Base-by-base conservation (phyloP, 2,888 invertebrate species). In the Apamea monoglypha region DNA sequence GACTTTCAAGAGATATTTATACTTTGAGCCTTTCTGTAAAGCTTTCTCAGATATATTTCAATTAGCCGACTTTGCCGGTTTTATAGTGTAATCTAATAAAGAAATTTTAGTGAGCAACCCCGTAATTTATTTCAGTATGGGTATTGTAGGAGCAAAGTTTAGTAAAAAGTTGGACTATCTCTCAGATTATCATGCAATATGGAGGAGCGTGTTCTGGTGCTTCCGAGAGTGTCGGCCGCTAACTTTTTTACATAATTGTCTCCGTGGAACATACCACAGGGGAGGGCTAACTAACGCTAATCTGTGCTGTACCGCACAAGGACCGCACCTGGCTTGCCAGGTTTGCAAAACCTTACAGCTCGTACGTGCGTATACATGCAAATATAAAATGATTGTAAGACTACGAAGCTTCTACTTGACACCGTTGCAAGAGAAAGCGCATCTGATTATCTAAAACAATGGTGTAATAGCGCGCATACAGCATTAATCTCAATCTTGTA, bases 371-470 rank as follows among this genome's bases (percentile, higher is more conserved):
- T 6, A 29, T 25, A 47, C 66, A 81, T 83, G 78, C 21, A 72
- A 71, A 78, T 78, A 66, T 76, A 47, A 80, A 82, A 63, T 61
- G 47, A 77, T 85, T 86, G 78, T 82, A 72, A 84, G 74, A 83
- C 84, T 74, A 61, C 66, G 81, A 72, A 74, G 32, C 78, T 83
- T 59, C 86, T 74, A 73, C 81, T 78, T 88, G 89, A 89, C 90
- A 90, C 86, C 77, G 83, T 87, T 91, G 81, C 72, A 71, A 73
- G 90, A 82, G 92, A 92, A 91, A 92, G 91, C 88, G 87, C 87
- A 89, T 89, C 82, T 88, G 82, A 90, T 88, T 91, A 89, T 89
- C 78, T 89, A 90, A 90, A 91, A 91, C 91, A 91, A 91, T 91
- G 88, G 89, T 81, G 84, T 84, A 86, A 88, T 74, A 84, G 63